Evolutionary conservation across 2,797 vertebrate species (phyloP).

Genomic region (Aplochiton taeniatus): DNA sequence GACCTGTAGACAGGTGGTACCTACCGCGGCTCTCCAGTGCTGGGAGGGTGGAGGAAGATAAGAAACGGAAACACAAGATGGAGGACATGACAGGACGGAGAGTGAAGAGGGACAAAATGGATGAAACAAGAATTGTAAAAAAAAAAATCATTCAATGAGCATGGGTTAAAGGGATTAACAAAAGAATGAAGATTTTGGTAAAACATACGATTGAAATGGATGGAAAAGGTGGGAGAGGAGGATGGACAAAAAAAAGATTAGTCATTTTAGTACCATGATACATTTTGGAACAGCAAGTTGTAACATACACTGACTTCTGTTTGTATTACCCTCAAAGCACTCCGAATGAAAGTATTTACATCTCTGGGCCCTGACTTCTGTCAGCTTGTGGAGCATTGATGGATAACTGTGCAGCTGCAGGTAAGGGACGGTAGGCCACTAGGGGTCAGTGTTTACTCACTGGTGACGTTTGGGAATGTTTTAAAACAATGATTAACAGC

Average conservation of each 20-base stretch:
- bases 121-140: background rate
- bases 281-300: slow-evolving; percentile 61
- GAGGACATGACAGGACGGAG: slow-evolving; percentile 8
- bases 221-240: background rate
- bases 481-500: too few species aligned
- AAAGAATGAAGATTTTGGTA: slow-evolving; percentile 7
- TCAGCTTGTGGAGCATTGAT: background rate
- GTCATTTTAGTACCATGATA: too few species aligned
- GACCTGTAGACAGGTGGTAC: slow-evolving; percentile 47
- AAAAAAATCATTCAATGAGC: background rate
- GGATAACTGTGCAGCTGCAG: background rate
- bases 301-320: slow-evolving; percentile 49
- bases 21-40: slow-evolving; percentile 72
- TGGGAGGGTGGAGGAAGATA: slow-evolving; percentile 42
- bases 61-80: slow-evolving; percentile 13
- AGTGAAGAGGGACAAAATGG: slow-evolving; percentile 5
- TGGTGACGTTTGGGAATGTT: too few species aligned
- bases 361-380: background rate
- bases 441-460: slow-evolving; percentile 61
- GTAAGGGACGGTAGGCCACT: slow-evolving; percentile 45
- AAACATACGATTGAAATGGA: background rate
- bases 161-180: slow-evolving; percentile 14
- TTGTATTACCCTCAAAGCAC: slow-evolving; percentile 31
- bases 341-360: background rate
- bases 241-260: too few species aligned